Evolutionary conservation across 1,140 invertebrate species (phyloP).

Genomic region (Cecropterus lyciades): DNA sequence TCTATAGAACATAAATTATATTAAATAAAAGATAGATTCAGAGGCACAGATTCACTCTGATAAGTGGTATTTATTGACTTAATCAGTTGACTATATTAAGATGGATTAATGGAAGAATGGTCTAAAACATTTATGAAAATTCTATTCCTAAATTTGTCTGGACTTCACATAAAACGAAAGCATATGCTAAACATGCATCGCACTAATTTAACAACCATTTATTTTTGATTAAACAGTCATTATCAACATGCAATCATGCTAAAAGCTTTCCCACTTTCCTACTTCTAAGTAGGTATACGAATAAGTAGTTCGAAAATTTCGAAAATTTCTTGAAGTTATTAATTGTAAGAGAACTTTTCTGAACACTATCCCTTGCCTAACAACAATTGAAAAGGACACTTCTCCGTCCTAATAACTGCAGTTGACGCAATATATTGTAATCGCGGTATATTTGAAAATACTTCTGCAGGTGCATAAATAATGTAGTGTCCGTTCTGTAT

Average conservation of each 20-base stretch:
- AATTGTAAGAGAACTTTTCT: constrained; percentile 74
- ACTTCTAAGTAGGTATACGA: constrained; percentile 65
- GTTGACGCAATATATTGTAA: constrained; percentile 58
- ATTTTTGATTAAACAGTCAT: constrained; percentile 55
- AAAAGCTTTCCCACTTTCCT: constrained; percentile 73
- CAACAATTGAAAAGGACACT: constrained; percentile 68
- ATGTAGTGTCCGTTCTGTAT: constrained; percentile 75
- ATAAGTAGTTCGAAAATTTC: constrained; percentile 72
- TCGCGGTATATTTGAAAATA: constrained; percentile 49
- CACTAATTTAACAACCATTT: constrained; percentile 42
- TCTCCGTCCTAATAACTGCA: constrained; percentile 73
- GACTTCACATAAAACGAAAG: no score
- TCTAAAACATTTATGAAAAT: no score
- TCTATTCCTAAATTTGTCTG: no score
- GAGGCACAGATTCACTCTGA: no score
- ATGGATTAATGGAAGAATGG: no score
- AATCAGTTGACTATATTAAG: no score
- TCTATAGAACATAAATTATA: no score
- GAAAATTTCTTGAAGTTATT: constrained; percentile 74
- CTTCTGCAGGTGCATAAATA: constrained; percentile 59
- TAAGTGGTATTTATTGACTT: no score
- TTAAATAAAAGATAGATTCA: no score
- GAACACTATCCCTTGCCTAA: constrained; percentile 68
- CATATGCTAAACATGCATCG: no score
- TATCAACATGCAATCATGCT: constrained; percentile 73